These are phyloP conservation scores for Denticeps clupeoides DNA, from an alignment of 2,797 vertebrate genomes.

Conservation along the genomic window DNA sequence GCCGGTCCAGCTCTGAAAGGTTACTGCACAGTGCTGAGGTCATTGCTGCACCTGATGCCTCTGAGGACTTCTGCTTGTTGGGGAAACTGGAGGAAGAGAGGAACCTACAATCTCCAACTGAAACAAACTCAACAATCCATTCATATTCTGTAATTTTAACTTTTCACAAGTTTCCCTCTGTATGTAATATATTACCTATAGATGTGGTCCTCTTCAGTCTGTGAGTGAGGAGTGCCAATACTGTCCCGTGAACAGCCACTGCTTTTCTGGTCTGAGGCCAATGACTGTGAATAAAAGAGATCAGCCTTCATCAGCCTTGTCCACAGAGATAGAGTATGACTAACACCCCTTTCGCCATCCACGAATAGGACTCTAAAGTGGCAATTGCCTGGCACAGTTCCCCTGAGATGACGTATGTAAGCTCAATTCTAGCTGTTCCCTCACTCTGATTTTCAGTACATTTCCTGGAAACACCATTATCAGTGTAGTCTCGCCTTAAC, in stretches of 20 bases:
- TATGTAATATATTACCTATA: too few relatives aligned
- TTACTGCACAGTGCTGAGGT: slow-evolving; percentile 84
- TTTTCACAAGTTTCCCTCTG: too few relatives aligned
- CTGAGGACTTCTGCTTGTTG: slow-evolving; percentile 85
- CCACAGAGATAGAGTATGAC: neutral
- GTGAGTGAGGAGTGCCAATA: slow-evolving; percentile 57
- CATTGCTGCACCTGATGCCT: slow-evolving; percentile 76
- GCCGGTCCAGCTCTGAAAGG: slow-evolving; percentile 88
- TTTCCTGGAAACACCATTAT: too few relatives aligned
- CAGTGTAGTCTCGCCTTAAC: too few relatives aligned
- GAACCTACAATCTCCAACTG: neutral
- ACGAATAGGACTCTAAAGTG: too few relatives aligned
- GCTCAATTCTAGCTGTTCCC: too few relatives aligned
- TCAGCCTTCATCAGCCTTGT: too few relatives aligned
- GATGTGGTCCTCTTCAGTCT: slow-evolving; percentile 88
- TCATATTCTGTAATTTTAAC: too few relatives aligned
- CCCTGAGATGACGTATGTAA: too few relatives aligned
- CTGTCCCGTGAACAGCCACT: slow-evolving; percentile 66
- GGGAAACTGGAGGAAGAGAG: slow-evolving; percentile 69
- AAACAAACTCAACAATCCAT: too few relatives aligned
- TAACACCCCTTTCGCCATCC: neutral
- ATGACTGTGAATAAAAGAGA: slow-evolving; percentile 44
- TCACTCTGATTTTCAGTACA: too few relatives aligned
- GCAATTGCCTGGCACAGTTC: too few relatives aligned
- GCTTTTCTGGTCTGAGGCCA: slow-evolving; percentile 65